Percentiles rank a stretch among this genome's conserved stretches.
Evolutionary conservation across 2,888 invertebrate genomes (phyloP).

Genomic region (Formica aserva): DNA sequence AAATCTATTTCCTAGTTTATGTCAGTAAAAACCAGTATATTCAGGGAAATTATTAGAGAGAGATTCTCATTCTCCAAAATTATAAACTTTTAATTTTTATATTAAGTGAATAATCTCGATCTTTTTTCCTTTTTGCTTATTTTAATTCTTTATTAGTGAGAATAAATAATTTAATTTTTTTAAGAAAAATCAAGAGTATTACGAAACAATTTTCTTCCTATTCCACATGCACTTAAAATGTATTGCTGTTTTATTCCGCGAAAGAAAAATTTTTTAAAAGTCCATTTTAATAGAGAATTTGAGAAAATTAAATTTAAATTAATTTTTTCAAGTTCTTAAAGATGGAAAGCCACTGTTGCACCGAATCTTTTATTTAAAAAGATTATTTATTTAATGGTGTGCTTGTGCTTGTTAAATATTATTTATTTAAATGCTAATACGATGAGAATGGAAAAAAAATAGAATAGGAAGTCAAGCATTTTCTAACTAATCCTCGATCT

Average conservation of each 20-base stretch:
- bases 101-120: background rate
- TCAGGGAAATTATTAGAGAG: background rate
- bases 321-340: slow-evolving; percentile 26
- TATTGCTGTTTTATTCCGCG: background rate
- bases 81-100: slow-evolving; percentile 12
- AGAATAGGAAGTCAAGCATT: background rate
- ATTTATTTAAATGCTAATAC: background rate
- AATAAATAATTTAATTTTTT: background rate
- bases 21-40: slow-evolving; percentile 3
- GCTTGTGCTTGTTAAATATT: slow-evolving; percentile 2
- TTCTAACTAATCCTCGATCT: background rate
- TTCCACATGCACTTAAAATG: slow-evolving; percentile 16
- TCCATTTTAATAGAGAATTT: background rate
- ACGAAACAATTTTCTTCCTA: background rate
- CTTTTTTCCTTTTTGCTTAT: background rate
- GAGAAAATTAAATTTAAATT: slow-evolving; percentile 24
- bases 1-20: background rate
- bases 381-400: background rate
- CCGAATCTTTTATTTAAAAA: slow-evolving; percentile 1
- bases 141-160: background rate
- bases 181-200: background rate
- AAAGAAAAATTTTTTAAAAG: slow-evolving; percentile 3
- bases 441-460: background rate
- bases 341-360: slow-evolving; percentile 1
- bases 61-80: slow-evolving; percentile 4